Percentiles rank a stretch among this genome's conserved stretches.
These are phyloP conservation scores for Leptodactylus fallax DNA, from an alignment of 2,797 vertebrate species.

Conservation along the genomic window DNA sequence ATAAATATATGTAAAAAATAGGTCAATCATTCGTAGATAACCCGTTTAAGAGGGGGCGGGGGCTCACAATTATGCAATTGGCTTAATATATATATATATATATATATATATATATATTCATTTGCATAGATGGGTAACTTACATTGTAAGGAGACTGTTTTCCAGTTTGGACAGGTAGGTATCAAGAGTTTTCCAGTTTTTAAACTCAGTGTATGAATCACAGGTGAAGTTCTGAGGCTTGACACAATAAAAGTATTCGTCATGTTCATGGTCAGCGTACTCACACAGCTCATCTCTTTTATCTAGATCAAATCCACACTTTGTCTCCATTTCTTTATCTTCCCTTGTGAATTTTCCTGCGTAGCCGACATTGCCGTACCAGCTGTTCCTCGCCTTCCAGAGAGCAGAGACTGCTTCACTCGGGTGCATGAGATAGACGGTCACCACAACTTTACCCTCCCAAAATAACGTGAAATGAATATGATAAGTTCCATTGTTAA, in stretches of 20 bases:
- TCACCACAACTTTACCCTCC: constrained; percentile 29
- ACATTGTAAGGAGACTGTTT: constrained; percentile 58
- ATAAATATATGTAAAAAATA: too few species aligned
- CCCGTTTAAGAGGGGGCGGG: too few species aligned
- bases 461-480: too few species aligned
- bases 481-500: too few species aligned
- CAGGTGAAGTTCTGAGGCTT: constrained; percentile 58
- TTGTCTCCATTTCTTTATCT: background rate
- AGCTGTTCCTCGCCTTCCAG: constrained; percentile 66
- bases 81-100: too few species aligned
- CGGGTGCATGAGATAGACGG: constrained; percentile 62
- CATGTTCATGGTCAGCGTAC: constrained; percentile 62
- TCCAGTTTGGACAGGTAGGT: constrained; percentile 62
- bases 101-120: too few species aligned
- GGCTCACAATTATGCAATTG: too few species aligned
- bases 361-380: constrained; percentile 7
- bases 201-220: constrained; percentile 48
- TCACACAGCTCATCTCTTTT: constrained; percentile 54
- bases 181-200: background rate
- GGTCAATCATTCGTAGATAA: too few species aligned
- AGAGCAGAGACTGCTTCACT: constrained; percentile 61
- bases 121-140: background rate
- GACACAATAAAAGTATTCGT: constrained; percentile 67
- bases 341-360: constrained; percentile 4
- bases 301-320: constrained; percentile 19